phyloP scores from a whole-genome alignment of 1,140 invertebrate genomes.

The Oreohelix idahoensis region DNA sequence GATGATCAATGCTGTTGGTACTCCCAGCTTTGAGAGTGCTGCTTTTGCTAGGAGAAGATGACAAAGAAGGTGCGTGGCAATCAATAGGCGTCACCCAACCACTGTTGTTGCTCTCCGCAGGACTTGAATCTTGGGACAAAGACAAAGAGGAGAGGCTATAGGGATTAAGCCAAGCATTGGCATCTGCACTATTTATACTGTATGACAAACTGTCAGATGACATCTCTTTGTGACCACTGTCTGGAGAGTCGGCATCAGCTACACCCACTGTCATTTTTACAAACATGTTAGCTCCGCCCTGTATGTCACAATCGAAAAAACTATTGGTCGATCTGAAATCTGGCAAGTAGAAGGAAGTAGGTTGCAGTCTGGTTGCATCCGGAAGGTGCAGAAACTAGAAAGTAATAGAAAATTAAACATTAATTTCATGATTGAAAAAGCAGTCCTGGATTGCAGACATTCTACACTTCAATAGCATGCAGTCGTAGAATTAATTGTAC shows the following conservation, averaged over 20 bases:
- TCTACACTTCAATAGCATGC: too few species aligned
- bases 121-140: background rate
- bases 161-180: conserved; percentile 40
- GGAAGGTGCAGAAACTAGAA: too few species aligned
- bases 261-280: conserved; percentile 52
- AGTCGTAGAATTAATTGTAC: too few species aligned
- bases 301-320: background rate
- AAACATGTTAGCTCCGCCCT: conserved; percentile 46
- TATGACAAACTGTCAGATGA: conserved; percentile 61
- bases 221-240: conserved; percentile 69
- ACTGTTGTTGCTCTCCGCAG: background rate
- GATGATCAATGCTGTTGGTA: background rate
- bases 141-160: conserved; percentile 38
- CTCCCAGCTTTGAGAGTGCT: conserved; percentile 26
- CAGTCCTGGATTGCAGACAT: too few species aligned
- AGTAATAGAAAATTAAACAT: too few species aligned
- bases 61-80: background rate
- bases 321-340: conserved; percentile 39
- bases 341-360: conserved; percentile 56
- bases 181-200: conserved; percentile 36
- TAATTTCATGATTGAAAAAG: too few species aligned
- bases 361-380: conserved; percentile 56
- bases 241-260: conserved; percentile 62
- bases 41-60: conserved; percentile 18
- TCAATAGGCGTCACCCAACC: background rate